Evolutionary conservation across 2,113 vertebrate genomes (phyloP).

Genomic region (Brevimyrus niger): DNA sequence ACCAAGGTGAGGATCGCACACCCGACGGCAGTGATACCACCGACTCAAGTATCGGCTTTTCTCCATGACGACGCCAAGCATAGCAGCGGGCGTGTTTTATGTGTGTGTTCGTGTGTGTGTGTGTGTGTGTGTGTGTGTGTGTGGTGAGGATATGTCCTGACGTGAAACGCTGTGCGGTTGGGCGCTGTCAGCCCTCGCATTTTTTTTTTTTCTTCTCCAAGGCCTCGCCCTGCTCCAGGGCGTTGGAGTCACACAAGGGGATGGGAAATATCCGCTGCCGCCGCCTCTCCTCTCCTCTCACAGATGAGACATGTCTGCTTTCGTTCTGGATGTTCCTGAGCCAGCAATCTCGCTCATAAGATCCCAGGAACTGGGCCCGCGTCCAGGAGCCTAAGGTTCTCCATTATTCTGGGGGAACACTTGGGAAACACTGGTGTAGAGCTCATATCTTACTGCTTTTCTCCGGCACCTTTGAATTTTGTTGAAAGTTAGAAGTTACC

Average conservation of each 20-base stretch:
- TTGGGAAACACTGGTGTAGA: not conserved
- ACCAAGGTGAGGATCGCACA: not conserved
- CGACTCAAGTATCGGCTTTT: not conserved
- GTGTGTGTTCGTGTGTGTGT: conserved; percentile 1
- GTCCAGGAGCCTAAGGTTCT: not conserved
- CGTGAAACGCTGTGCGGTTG: not conserved
- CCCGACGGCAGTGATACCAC: not conserved
- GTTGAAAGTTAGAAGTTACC: not conserved
- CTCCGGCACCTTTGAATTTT: not conserved
- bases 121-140: not conserved
- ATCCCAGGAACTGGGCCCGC: not conserved
- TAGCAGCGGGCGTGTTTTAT: not conserved
- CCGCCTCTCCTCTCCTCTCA: not conserved
- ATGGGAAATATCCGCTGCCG: not conserved
- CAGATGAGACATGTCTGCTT: not conserved
- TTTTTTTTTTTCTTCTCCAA: not conserved
- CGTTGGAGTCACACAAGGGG: not conserved
- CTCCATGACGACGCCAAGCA: not conserved
- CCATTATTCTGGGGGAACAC: not conserved
- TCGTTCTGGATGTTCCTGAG: not conserved
- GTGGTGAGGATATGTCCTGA: not conserved
- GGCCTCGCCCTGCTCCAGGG: not conserved
- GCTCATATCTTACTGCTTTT: not conserved
- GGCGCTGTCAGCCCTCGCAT: not conserved
- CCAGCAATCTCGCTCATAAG: not conserved